Conservation (phyloP, 2,113 vertebrate genomes). For the Tragelaphus strepsiceros region DNA sequence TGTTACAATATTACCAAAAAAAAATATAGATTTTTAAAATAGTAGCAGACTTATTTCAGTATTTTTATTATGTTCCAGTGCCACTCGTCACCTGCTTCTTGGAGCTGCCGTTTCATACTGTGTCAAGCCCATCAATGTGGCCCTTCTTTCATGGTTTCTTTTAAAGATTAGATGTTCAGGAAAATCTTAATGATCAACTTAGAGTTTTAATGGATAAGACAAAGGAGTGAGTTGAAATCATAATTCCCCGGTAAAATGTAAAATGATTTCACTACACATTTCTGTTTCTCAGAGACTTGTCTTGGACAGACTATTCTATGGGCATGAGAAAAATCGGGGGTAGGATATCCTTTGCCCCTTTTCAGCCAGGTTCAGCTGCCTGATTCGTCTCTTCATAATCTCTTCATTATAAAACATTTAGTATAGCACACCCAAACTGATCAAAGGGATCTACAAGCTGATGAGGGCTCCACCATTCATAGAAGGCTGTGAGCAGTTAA, state of each 20-base stretch:
- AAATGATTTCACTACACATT: neutral
- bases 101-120: neutral
- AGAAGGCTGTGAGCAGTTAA: neutral
- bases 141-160: neutral
- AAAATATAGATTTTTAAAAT: neutral
- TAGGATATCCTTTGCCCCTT: neutral
- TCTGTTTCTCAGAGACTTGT: neutral
- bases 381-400: neutral
- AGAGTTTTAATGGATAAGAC: neutral
- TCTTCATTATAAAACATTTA: neutral
- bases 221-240: neutral
- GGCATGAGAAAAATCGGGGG: neutral
- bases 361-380: neutral
- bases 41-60: neutral
- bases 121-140: rapidly evolving
- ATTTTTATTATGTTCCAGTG: neutral
- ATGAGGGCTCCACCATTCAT: neutral
- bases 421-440: neutral
- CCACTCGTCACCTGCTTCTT: neutral
- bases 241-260: neutral
- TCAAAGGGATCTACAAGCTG: neutral
- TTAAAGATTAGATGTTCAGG: neutral
- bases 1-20: neutral
- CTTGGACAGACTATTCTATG: neutral
- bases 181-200: neutral